Percentiles rank a stretch among this genome's conserved stretches.
Conservation (phyloP, 2,113 vertebrate genomes). For the Alethe diademata region DNA sequence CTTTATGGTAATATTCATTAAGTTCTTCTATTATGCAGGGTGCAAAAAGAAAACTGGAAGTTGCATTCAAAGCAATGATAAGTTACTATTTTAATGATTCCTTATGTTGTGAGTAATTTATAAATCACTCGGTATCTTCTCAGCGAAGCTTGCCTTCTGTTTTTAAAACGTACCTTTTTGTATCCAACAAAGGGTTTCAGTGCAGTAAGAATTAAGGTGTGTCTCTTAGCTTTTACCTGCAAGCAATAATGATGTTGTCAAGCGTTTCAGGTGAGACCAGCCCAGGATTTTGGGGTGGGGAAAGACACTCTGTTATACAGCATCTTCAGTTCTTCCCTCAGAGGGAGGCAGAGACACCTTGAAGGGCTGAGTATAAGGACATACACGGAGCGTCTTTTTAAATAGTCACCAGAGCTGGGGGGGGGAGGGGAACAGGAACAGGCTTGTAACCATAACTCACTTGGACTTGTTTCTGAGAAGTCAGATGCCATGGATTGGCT, state of each 20-base stretch:
- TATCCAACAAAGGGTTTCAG: conserved; percentile 80
- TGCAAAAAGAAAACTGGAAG: conserved; percentile 58
- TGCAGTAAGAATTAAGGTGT: conserved; percentile 84
- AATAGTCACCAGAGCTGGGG: background rate
- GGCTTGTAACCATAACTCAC: conserved; percentile 35
- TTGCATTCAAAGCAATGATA: conserved; percentile 65
- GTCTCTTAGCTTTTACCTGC: conserved; percentile 75
- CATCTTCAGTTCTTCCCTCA: conserved; percentile 72
- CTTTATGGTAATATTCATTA: conserved; percentile 32
- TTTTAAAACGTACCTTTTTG: conserved; percentile 66
- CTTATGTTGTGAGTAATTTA: conserved; percentile 75
- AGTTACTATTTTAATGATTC: conserved; percentile 73
- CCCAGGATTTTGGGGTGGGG: conserved; percentile 79
- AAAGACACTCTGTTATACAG: conserved; percentile 76
- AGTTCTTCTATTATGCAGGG: conserved; percentile 26
- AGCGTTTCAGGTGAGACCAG: conserved; percentile 74
- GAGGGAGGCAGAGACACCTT: conserved; percentile 66
- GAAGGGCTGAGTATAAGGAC: conserved; percentile 68
- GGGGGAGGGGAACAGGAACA: conserved; percentile 41
- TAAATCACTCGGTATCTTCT: conserved; percentile 73
- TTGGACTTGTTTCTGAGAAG: conserved; percentile 41
- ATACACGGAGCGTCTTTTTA: conserved; percentile 52
- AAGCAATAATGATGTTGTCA: conserved; percentile 79
- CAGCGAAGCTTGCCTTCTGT: conserved; percentile 60
- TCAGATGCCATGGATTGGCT: conserved; percentile 77